Percentiles rank a stretch among this genome's conserved stretches.
Evolutionary conservation across 2,113 vertebrate genomes (phyloP).

Genomic region (Takifugu bimaculatus): DNA sequence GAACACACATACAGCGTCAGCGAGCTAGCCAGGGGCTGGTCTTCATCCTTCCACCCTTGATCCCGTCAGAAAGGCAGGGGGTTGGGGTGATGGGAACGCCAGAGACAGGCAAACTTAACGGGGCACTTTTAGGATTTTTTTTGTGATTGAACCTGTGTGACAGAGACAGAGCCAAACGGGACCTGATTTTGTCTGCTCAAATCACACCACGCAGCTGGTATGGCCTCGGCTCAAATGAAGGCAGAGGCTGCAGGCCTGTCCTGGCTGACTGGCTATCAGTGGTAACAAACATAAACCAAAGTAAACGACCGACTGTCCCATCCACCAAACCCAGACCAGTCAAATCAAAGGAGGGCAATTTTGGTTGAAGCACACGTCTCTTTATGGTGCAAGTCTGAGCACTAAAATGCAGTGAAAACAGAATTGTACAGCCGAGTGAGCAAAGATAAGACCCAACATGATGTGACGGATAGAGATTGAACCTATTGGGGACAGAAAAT

Average conservation of each 20-base stretch:
- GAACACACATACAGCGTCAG: too few relatives aligned
- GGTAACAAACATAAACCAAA: slow-evolving; percentile 60
- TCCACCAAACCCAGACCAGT: slow-evolving; percentile 65
- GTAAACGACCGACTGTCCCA: slow-evolving; percentile 56
- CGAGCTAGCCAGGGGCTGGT: too few relatives aligned
- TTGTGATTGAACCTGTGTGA: too few relatives aligned
- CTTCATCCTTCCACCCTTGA: too few relatives aligned
- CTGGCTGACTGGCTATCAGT: slow-evolving; percentile 15
- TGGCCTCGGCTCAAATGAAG: slow-evolving; percentile 42
- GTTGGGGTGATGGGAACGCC: too few relatives aligned
- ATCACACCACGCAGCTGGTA: slow-evolving; percentile 53
- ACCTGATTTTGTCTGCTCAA: slow-evolving; percentile 64
- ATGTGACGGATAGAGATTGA: slow-evolving; percentile 28
- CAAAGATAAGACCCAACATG: slow-evolving; percentile 14
- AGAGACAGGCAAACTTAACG: too few relatives aligned
- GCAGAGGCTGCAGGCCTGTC: slow-evolving; percentile 28
- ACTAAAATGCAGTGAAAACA: slow-evolving; percentile 9
- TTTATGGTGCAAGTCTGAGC: slow-evolving; percentile 12
- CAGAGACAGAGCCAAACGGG: slow-evolving; percentile 4
- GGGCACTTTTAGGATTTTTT: too few relatives aligned
- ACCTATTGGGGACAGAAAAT: slow-evolving; percentile 18
- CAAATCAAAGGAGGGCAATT: slow-evolving; percentile 30
- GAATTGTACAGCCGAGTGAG: not conserved
- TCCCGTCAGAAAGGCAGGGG: too few relatives aligned
- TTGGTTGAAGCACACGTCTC: slow-evolving; percentile 29